These are phyloP conservation scores for Andrena trimmerana DNA, from an alignment of 2,888 invertebrate species.

Conservation along the genomic window DNA sequence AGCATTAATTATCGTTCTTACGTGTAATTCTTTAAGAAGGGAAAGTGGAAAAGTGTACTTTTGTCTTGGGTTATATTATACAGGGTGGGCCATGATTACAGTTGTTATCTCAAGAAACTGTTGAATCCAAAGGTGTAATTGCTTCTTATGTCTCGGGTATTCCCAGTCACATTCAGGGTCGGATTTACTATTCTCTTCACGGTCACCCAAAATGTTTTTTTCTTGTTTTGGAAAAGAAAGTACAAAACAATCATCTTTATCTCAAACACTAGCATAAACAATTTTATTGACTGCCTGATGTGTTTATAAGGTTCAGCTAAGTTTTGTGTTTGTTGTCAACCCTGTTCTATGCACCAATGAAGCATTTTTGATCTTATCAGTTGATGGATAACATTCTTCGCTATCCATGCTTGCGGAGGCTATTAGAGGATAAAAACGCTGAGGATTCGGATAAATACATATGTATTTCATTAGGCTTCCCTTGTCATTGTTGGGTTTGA, in stretches of 20 bases:
- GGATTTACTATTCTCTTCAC: neutral
- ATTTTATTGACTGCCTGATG: neutral
- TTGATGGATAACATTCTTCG: neutral
- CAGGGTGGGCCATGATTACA: constrained; percentile 50
- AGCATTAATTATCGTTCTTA: constrained; percentile 80
- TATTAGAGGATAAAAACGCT: neutral
- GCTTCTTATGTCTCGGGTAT: neutral
- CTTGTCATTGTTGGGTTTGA: neutral
- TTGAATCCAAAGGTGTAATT: neutral
- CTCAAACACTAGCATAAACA: neutral
- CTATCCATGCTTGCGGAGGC: neutral
- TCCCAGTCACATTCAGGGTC: neutral
- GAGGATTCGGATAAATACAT: neutral
- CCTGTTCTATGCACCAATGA: neutral
- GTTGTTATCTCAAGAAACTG: neutral
- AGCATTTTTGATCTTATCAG: neutral
- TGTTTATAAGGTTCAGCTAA: constrained; percentile 5
- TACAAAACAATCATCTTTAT: neutral
- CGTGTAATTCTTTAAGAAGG: constrained; percentile 73
- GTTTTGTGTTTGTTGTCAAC: neutral
- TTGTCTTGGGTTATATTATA: constrained; percentile 53
- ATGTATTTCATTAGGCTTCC: neutral
- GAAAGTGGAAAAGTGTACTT: constrained; percentile 58
- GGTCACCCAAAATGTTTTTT: neutral
- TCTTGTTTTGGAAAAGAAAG: neutral